Percentiles rank a stretch among this genome's conserved stretches.
phyloP scores from a whole-genome alignment of 2,113 vertebrate species.

The Cyprinus carpio region DNA sequence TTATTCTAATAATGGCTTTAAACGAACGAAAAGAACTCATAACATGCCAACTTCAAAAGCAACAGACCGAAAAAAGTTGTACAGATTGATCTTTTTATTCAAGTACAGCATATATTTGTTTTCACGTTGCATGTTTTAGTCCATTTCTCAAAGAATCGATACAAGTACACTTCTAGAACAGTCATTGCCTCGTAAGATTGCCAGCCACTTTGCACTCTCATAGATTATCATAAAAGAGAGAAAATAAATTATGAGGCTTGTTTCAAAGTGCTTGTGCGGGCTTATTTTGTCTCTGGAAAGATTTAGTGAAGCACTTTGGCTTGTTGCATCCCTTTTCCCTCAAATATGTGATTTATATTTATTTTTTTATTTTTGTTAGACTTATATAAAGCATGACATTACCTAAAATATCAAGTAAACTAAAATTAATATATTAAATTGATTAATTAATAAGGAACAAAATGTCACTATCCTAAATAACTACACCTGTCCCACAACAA shows the following conservation, averaged over 20 bases:
- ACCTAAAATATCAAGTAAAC: slow-evolving; percentile 65
- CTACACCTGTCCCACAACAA: slow-evolving; percentile 58
- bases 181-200: slow-evolving; percentile 51
- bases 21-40: not conserved
- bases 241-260: slow-evolving; percentile 48
- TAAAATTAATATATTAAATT: slow-evolving; percentile 68
- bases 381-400: slow-evolving; percentile 25
- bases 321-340: slow-evolving; percentile 42
- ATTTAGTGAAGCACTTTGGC: slow-evolving; percentile 56
- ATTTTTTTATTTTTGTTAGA: slow-evolving; percentile 39
- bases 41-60: not conserved
- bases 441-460: slow-evolving; percentile 59
- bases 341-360: slow-evolving; percentile 47
- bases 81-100: slow-evolving; percentile 56
- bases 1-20: not conserved
- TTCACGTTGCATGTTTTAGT: slow-evolving; percentile 56
- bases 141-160: slow-evolving; percentile 46
- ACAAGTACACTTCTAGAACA: slow-evolving; percentile 57
- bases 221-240: not conserved
- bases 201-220: slow-evolving; percentile 40
- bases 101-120: slow-evolving; percentile 58
- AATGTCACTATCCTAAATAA: slow-evolving; percentile 42
- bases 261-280: slow-evolving; percentile 78
- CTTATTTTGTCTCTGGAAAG: slow-evolving; percentile 56
- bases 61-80: slow-evolving; percentile 6